phyloP scores from a whole-genome alignment of 2,888 invertebrate genomes.

The Sarcophaga subvicina region DNA sequence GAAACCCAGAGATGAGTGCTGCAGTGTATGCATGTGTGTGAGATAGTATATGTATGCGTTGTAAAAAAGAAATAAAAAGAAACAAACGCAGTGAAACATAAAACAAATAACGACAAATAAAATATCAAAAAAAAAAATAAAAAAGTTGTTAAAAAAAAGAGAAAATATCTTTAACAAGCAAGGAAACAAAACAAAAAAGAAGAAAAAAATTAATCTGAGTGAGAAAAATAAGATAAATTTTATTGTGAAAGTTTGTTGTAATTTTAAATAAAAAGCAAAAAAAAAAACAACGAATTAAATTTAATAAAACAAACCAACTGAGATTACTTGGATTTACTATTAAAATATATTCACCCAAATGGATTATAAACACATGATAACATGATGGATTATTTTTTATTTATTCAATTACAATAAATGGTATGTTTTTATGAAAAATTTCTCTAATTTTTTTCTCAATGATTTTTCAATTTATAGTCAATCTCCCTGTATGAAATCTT shows the following conservation, averaged over 20 bases:
- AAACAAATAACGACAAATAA: background rate
- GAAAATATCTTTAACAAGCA: conserved; percentile 20
- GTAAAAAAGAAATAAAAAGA: conserved; percentile 30
- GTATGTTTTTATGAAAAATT: conserved; percentile 1
- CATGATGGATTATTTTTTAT: conserved; percentile 33
- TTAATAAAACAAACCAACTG: conserved; percentile 23
- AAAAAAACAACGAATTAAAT: conserved; percentile 1
- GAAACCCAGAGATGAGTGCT: background rate
- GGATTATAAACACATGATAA: conserved; percentile 1
- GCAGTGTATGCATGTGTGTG: conserved; percentile 1
- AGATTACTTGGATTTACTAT: conserved; percentile 41
- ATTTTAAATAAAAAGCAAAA: too few species aligned
- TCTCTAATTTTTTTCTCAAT: background rate
- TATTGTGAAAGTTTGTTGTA: conserved; percentile 64
- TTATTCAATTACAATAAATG: conserved; percentile 9
- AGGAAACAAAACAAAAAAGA: background rate
- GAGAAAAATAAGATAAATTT: conserved; percentile 26
- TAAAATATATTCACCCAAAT: background rate
- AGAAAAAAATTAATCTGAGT: conserved; percentile 6
- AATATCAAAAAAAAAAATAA: conserved; percentile 34
- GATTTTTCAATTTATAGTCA: background rate
- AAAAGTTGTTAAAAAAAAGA: conserved; percentile 34
- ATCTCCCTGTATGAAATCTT: too few species aligned
- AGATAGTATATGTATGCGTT: background rate
- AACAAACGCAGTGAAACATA: background rate